Evolutionary conservation across 2,113 vertebrate species (phyloP).

Genomic region (Trichomycterus rosablanca): DNA sequence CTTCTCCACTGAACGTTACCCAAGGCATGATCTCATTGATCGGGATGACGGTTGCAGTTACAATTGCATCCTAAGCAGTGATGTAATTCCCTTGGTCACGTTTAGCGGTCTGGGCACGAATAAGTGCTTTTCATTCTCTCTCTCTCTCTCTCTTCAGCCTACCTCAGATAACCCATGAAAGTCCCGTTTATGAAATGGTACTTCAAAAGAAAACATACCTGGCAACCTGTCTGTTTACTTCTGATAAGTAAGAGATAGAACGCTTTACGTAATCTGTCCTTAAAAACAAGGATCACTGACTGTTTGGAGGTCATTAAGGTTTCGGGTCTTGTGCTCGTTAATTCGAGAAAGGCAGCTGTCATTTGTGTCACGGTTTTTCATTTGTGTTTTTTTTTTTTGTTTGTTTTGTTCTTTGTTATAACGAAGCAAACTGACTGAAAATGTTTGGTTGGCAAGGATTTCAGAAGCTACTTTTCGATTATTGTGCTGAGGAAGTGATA

Average conservation of each 20-base stretch:
- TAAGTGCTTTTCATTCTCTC: conserved; percentile 32
- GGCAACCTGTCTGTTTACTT: conserved; percentile 48
- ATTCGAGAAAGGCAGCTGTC: conserved; percentile 74
- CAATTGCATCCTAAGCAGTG: conserved; percentile 5
- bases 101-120: not conserved
- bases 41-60: not conserved
- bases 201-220: conserved; percentile 61
- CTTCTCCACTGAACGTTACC: conserved; percentile 3
- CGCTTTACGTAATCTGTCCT: conserved; percentile 44
- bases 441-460: conserved; percentile 44
- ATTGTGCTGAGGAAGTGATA: conserved; percentile 45
- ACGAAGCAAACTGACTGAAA: conserved; percentile 69
- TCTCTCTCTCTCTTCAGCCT: conserved; percentile 60
- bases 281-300: conserved; percentile 33
- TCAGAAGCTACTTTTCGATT: conserved; percentile 58
- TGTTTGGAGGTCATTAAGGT: conserved; percentile 52
- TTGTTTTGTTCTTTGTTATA: conserved; percentile 45
- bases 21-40: conserved; percentile 4
- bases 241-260: conserved; percentile 43
- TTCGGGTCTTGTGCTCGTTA: conserved; percentile 61
- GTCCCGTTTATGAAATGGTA: conserved; percentile 49
- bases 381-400: conserved; percentile 53
- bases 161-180: conserved; percentile 71
- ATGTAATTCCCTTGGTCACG: not conserved
- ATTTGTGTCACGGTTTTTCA: conserved; percentile 51